Evolutionary conservation across 2,888 invertebrate species (phyloP).

Genomic region (Aporophyla lueneburgensis): DNA sequence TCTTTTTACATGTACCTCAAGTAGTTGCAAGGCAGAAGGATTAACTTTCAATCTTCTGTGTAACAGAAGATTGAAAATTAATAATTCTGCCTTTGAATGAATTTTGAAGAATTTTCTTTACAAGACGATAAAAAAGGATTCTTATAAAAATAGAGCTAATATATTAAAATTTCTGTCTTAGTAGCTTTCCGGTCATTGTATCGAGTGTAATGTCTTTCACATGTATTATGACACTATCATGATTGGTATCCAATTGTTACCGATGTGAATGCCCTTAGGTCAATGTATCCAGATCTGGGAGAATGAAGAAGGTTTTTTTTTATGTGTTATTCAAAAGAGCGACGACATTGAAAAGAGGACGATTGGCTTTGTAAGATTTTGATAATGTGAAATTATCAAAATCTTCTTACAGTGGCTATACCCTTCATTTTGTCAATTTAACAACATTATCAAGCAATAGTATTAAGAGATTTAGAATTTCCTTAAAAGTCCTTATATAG

Average conservation of each 20-base stretch:
- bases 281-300: not conserved
- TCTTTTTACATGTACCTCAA: not conserved
- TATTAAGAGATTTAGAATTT: not conserved
- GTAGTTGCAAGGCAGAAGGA: not conserved
- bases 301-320: not conserved
- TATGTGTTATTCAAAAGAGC: not conserved
- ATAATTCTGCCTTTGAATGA: too few relatives aligned
- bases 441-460: not conserved
- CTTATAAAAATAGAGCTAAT: not conserved
- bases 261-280: not conserved
- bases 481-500: not conserved
- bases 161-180: not conserved
- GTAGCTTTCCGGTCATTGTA: not conserved
- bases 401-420: not conserved
- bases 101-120: not conserved
- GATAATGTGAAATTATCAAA: not conserved
- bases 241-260: conserved; percentile 3
- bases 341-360: not conserved
- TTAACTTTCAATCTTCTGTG: too few relatives aligned
- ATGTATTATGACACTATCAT: not conserved
- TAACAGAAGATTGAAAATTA: not conserved
- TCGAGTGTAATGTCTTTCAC: not conserved
- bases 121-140: not conserved
- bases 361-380: too few relatives aligned
- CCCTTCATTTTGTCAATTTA: not conserved